phyloP scores from a whole-genome alignment of 1,140 invertebrate species.

The Ceratitis capitata region DNA sequence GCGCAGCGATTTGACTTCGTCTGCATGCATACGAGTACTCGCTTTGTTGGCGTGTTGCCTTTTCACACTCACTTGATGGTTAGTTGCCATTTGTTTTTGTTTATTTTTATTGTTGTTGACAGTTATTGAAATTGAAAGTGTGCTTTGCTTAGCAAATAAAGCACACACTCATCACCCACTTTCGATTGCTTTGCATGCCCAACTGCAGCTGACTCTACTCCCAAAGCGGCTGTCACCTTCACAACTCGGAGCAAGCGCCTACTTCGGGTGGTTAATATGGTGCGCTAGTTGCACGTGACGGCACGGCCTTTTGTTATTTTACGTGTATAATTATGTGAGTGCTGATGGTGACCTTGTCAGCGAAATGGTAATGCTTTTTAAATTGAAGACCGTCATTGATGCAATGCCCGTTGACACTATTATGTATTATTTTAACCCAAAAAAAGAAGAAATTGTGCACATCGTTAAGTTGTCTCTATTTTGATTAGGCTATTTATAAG shows the following conservation, averaged over 20 bases:
- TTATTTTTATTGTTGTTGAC: not conserved
- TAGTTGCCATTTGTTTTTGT: not conserved
- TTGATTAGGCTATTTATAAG: too few relatives aligned
- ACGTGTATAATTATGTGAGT: not conserved
- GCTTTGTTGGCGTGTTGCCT: not conserved
- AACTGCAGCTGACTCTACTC: not conserved
- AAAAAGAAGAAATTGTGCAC: too few relatives aligned
- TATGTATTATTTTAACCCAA: too few relatives aligned
- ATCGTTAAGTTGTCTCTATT: too few relatives aligned
- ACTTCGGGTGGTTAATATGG: not conserved
- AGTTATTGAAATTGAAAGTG: not conserved
- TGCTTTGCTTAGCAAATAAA: not conserved
- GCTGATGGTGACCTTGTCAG: not conserved
- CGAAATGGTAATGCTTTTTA: not conserved
- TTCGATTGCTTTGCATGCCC: constrained; percentile 15
- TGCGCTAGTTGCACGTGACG: not conserved
- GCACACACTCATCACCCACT: not conserved
- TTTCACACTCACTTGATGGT: not conserved
- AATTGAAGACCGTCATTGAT: too few relatives aligned
- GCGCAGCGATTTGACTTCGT: not conserved
- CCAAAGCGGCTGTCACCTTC: not conserved
- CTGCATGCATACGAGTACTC: not conserved
- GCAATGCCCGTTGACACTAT: too few relatives aligned
- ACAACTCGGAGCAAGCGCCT: not conserved
- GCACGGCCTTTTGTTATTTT: not conserved